phyloP scores from a whole-genome alignment of 2,888 invertebrate genomes.

The Hirtodrosophila trivittata region DNA sequence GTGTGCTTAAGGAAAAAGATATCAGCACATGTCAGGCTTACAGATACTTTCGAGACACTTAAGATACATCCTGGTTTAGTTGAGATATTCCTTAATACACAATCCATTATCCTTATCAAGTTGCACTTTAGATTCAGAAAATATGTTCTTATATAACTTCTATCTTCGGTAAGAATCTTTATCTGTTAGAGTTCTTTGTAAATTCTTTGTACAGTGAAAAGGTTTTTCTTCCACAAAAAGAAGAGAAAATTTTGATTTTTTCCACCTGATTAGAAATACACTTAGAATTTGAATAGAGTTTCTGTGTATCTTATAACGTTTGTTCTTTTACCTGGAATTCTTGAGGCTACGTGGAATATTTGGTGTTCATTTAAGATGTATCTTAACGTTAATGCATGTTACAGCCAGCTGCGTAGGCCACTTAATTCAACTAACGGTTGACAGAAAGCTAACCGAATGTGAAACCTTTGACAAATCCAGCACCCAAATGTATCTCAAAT shows the following conservation, averaged over 20 bases:
- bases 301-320: background rate
- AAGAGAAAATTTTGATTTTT: background rate
- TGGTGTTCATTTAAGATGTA: constrained; percentile 23
- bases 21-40: no score
- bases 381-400: constrained; percentile 25
- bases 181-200: no score
- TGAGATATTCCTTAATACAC: no score
- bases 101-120: no score
- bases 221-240: no score
- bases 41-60: no score
- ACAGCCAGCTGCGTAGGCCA: constrained; percentile 44
- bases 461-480: background rate
- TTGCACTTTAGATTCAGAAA: no score
- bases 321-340: constrained; percentile 42
- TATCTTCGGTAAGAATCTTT: no score
- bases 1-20: no score
- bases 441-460: constrained; percentile 40
- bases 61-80: no score
- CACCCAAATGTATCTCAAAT: background rate
- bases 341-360: constrained; percentile 21
- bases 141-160: no score
- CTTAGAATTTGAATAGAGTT: background rate
- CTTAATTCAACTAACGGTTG: constrained; percentile 51
- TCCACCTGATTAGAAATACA: background rate
- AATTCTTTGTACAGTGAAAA: no score